A percentile compares a stretch with the other conserved stretches of the same genome.
Evolutionary conservation across 2,888 invertebrate genomes (phyloP).

Genomic region (Laspeyria flexula): DNA sequence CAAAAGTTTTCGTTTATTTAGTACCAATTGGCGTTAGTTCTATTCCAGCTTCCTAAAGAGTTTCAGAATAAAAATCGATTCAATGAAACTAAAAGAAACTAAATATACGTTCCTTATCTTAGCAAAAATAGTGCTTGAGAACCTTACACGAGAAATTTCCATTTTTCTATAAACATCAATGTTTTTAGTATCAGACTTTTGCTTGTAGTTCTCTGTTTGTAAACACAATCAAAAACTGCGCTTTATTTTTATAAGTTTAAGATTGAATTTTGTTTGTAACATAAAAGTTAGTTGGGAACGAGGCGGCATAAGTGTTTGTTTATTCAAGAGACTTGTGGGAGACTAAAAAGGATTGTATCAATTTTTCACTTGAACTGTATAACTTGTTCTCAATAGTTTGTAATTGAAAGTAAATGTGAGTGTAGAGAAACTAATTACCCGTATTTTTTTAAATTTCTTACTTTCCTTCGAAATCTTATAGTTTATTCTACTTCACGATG

Average conservation of each 20-base stretch:
- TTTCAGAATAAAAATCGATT: slow-evolving; percentile 3
- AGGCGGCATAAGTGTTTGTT: slow-evolving; percentile 47
- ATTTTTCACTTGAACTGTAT: slow-evolving; percentile 38
- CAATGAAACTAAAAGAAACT: slow-evolving; percentile 3
- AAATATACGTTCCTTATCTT: slow-evolving; percentile 8
- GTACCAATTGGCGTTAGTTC: not conserved
- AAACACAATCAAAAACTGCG: slow-evolving; percentile 1
- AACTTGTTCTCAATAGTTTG: slow-evolving; percentile 4
- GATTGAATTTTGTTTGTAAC: slow-evolving; percentile 24
- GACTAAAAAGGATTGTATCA: slow-evolving; percentile 52
- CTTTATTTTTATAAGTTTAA: not conserved
- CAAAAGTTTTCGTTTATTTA: slow-evolving; percentile 2
- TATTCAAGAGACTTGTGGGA: slow-evolving; percentile 51
- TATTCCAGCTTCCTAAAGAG: not conserved
- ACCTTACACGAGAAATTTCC: slow-evolving; percentile 27
- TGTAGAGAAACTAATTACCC: no score
- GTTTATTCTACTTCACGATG: no score
- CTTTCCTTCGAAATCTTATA: no score
- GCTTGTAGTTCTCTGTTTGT: slow-evolving; percentile 22
- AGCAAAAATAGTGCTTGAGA: slow-evolving; percentile 16
- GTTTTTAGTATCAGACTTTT: slow-evolving; percentile 26
- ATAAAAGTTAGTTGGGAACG: slow-evolving; percentile 40
- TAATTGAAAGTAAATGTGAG: slow-evolving; percentile 1
- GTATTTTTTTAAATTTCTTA: no score
- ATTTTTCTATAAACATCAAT: slow-evolving; percentile 37